Conservation (phyloP, 2,113 vertebrate genomes). For the Bubalus kerabau region DNA sequence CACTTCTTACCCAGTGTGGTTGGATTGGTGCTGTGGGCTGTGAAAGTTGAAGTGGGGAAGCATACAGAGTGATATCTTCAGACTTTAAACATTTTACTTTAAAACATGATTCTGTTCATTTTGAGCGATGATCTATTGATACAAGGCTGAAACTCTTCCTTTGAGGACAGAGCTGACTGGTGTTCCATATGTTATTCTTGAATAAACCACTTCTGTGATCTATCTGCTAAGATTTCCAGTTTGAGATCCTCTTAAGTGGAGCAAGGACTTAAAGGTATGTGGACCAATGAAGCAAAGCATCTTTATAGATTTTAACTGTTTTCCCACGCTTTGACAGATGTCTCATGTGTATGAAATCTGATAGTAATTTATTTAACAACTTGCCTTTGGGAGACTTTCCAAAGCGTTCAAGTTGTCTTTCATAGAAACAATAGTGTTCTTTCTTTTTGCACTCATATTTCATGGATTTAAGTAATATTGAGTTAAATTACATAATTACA, state of each 20-base stretch:
- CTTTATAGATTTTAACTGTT: background rate
- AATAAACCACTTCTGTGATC: background rate
- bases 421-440: background rate
- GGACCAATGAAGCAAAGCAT: rapidly evolving
- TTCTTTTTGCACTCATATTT: background rate
- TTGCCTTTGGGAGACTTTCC: background rate
- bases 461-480: background rate
- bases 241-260: background rate
- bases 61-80: background rate
- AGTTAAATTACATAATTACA: background rate
- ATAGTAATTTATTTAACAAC: background rate
- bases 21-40: background rate
- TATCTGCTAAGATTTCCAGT: background rate
- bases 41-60: background rate
- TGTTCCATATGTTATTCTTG: background rate
- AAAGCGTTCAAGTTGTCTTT: background rate
- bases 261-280: background rate
- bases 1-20: background rate
- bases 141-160: background rate
- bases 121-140: background rate
- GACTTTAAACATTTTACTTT: background rate
- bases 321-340: background rate
- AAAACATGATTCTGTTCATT: background rate
- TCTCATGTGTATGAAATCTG: background rate
- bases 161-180: background rate